Evolutionary conservation across 2,797 vertebrate species (phyloP).

Genomic region (Oreochromis grahami): DNA sequence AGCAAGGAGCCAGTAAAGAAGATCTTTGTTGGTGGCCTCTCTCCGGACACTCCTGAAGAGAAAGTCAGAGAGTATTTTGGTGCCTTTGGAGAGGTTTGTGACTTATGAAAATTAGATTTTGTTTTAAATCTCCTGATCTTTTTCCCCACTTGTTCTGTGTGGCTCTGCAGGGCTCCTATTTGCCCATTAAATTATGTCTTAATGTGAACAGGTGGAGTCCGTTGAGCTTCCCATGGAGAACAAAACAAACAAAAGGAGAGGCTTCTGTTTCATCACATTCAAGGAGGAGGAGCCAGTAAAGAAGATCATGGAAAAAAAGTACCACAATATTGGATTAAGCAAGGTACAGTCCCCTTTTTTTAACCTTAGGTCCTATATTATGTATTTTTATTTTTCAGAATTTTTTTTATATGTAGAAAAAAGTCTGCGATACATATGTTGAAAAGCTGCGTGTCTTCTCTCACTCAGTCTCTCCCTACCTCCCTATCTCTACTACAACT

Average conservation of each 20-base stretch:
- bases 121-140: not conserved
- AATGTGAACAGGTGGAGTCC: conserved; percentile 85
- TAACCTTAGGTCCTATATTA: not conserved
- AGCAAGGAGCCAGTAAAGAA: conserved; percentile 98
- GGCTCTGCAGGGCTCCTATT: not conserved
- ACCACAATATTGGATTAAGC: conserved; percentile 97
- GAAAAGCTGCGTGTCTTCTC: not conserved
- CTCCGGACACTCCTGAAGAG: conserved; percentile 96
- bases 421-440: not conserved
- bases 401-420: not conserved
- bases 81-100: conserved; percentile 90
- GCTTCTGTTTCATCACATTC: conserved; percentile 99
- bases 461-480: not conserved
- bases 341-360: conserved; percentile 77
- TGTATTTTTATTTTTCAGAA: not conserved
- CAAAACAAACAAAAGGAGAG: conserved; percentile 97
- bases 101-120: not conserved
- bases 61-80: conserved; percentile 98
- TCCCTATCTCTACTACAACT: not conserved
- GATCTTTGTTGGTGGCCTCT: conserved; percentile 98
- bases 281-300: conserved; percentile 97
- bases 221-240: conserved; percentile 98
- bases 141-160: not conserved
- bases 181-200: not conserved
- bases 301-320: conserved; percentile 98